These are phyloP conservation scores for Xestia rhomboidea DNA, from an alignment of 2,888 invertebrate species.

Conservation along the genomic window DNA sequence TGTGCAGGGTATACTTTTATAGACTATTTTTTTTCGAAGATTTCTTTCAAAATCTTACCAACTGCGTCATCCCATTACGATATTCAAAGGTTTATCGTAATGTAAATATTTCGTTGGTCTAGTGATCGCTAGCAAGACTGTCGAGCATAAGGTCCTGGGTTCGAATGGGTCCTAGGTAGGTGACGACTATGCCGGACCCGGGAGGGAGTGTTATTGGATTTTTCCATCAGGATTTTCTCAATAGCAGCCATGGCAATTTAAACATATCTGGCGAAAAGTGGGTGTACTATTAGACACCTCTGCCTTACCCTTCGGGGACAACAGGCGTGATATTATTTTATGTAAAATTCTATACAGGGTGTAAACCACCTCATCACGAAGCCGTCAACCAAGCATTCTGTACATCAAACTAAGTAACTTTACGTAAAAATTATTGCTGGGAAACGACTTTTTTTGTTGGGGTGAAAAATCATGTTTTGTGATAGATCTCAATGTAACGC, in stretches of 20 bases:
- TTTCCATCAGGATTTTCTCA: too few species aligned
- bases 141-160: neutral
- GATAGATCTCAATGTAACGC: too few species aligned
- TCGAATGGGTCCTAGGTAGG: too few species aligned
- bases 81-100: neutral
- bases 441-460: too few species aligned
- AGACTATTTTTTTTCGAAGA: neutral
- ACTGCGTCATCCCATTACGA: neutral
- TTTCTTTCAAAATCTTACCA: neutral
- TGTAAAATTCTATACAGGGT: neutral
- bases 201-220: too few species aligned
- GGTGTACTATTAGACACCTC: neutral
- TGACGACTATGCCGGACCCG: too few species aligned
- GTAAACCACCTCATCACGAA: too few species aligned
- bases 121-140: neutral
- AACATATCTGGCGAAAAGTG: neutral
- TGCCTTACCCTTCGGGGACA: neutral
- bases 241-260: neutral
- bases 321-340: neutral
- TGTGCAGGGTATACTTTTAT: neutral
- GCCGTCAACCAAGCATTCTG: too few species aligned
- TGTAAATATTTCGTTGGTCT: neutral
- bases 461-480: too few species aligned
- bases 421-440: too few species aligned
- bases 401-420: too few species aligned